Base-by-base conservation (phyloP, 1,140 invertebrate species). In the Drosophila pachea region DNA sequence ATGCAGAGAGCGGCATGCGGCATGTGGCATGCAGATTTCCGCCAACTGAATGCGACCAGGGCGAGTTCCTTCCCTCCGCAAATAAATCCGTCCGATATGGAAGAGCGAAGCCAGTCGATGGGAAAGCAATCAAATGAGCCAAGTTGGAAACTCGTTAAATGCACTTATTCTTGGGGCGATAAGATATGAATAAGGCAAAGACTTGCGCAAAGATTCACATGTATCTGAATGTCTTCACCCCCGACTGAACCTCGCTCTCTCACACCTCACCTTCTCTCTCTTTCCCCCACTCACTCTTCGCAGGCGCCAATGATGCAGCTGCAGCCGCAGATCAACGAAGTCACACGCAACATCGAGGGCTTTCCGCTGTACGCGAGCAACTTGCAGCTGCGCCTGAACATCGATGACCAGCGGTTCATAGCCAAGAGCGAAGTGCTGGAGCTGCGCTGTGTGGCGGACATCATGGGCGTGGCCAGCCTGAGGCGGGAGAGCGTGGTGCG, bases 361-460 rank as follows among this genome's bases (percentile, higher is more conserved):
- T 83, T 89, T 53, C 60, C 82, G n/a, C 75, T 89, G 14, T 88
- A 84, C 16, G 62, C 73, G 38, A 89, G 87, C 69, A 83, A 73
- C 49, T 60, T 89, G 61, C 81, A 89, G 49, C 62, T 89, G 61
- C 87, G 87, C 40, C 67, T 89, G 22, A 65, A 77, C 54, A 74
- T 89, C 55, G 88, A 89, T 12, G 86, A 89, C 73, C 74, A 76
- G 58, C 84, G 87, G n/a, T 88, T 76, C 73, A 86, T 89, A 43
- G 73, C 59, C 53, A 89, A 88, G 56, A 89, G 78, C 62, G 87
- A 89, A 36, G 68, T 87, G 68, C 68, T 89, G 14, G 82, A 89
- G 47, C 60, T 89, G 36, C 84, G 83, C 36, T 89, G 88, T 62
- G 70, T 38, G 8, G 73, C 88, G 9, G 88, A 89, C 55, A 84